These are phyloP conservation scores for Scaptomyza caliginosa DNA, from an alignment of 2,888 invertebrate genomes.

Conservation along the genomic window DNA sequence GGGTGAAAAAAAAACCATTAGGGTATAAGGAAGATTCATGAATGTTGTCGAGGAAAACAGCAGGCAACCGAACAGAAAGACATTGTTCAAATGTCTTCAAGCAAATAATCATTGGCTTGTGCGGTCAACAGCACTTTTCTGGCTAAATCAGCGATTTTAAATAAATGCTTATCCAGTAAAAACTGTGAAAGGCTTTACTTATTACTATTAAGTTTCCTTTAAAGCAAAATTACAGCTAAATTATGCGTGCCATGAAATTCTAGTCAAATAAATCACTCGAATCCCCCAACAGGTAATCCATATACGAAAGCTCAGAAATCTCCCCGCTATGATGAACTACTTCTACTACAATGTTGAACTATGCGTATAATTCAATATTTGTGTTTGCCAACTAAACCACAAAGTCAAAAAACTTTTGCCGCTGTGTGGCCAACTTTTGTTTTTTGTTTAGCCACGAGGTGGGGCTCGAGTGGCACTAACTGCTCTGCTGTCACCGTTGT, in stretches of 20 bases:
- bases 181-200: no score
- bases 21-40: not conserved
- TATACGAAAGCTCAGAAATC: not conserved
- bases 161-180: not conserved
- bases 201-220: no score
- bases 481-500: constrained; percentile 4
- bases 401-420: constrained; percentile 19
- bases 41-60: not conserved
- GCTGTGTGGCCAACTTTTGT: constrained; percentile 13
- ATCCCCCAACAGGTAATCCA: not conserved
- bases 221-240: not conserved
- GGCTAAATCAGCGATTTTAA: not conserved
- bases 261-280: not conserved
- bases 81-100: not conserved
- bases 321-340: not conserved
- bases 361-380: constrained; percentile 36
- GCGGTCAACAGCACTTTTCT: not conserved
- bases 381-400: constrained; percentile 21
- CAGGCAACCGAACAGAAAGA: not conserved
- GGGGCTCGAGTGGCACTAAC: constrained; percentile 5
- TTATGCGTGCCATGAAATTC: not conserved
- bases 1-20: not conserved
- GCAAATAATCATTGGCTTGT: not conserved
- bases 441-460: not conserved
- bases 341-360: no score